Evolutionary conservation across 1,140 invertebrate genomes (phyloP).

Genomic region (Drosophila quadrilineata): DNA sequence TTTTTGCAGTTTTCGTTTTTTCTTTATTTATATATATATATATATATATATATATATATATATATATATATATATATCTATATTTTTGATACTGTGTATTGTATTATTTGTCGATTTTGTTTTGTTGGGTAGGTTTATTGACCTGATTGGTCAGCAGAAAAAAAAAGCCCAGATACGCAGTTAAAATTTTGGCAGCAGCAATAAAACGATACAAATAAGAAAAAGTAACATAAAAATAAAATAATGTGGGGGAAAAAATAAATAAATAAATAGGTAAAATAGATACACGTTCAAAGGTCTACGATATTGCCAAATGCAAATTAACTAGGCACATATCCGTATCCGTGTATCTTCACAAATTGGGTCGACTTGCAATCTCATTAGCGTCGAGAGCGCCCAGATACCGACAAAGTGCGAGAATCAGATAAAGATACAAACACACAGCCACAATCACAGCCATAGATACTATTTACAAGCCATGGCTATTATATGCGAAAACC

Average conservation of each 20-base stretch:
- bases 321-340: conserved; percentile 47
- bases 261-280: not conserved
- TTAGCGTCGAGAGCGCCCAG: too few relatives aligned
- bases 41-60: not conserved
- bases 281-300: conserved; percentile 41
- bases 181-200: conserved; percentile 22
- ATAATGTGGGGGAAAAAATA: too few relatives aligned
- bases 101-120: conserved; percentile 17
- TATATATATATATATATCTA: not conserved
- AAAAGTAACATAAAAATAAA: not conserved
- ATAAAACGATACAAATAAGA: not conserved
- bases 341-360: too few relatives aligned
- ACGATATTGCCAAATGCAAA: conserved; percentile 15
- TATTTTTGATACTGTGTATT: not conserved
- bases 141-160: conserved; percentile 44
- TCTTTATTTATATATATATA: too few relatives aligned
- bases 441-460: too few relatives aligned
- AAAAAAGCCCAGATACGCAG: conserved; percentile 34
- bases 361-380: conserved; percentile 41
- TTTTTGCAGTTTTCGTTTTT: too few relatives aligned
- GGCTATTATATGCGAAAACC: conserved; percentile 19
- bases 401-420: too few relatives aligned
- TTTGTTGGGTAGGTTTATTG: conserved; percentile 29
- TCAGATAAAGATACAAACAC: too few relatives aligned
- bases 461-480: too few relatives aligned